These are phyloP conservation scores for Chinchilla lanigera DNA, from an alignment of 2,113 vertebrate species.

Conservation along the genomic window DNA sequence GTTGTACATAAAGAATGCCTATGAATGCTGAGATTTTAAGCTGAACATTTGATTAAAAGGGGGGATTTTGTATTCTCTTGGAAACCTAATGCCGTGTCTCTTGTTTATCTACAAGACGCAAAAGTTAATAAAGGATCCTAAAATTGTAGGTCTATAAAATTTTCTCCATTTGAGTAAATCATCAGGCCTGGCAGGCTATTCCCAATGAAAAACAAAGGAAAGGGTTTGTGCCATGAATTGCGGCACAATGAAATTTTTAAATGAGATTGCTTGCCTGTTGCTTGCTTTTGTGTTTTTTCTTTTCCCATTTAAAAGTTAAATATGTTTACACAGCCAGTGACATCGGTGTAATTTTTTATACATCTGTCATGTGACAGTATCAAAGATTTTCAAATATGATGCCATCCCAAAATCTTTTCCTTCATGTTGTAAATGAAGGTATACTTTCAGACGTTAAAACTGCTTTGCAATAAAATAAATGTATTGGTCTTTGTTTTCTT, in stretches of 20 bases:
- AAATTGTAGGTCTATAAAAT: conserved; percentile 62
- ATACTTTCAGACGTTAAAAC: neutral
- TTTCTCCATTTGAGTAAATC: conserved; percentile 62
- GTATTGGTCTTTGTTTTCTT: neutral
- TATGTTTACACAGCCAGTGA: neutral
- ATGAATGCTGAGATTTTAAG: conserved; percentile 29
- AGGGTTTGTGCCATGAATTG: conserved; percentile 1
- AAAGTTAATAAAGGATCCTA: conserved; percentile 65
- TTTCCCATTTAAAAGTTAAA: neutral
- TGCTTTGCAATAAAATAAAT: conserved; percentile 32
- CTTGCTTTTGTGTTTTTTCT: neutral
- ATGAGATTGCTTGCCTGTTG: neutral
- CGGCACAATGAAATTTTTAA: no score
- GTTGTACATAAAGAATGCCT: neutral
- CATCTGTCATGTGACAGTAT: conserved; percentile 28
- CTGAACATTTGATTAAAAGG: neutral
- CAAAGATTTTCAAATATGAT: conserved; percentile 44
- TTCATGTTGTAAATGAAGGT: conserved; percentile 50
- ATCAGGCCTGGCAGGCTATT: conserved; percentile 36
- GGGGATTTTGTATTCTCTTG: conserved; percentile 39
- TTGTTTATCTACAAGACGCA: neutral
- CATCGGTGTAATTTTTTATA: neutral
- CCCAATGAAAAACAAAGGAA: neutral
- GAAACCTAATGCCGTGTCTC: neutral
- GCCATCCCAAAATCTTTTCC: neutral